These are phyloP conservation scores for Zelleria hepariella DNA, from an alignment of 2,888 invertebrate species.

Conservation along the genomic window DNA sequence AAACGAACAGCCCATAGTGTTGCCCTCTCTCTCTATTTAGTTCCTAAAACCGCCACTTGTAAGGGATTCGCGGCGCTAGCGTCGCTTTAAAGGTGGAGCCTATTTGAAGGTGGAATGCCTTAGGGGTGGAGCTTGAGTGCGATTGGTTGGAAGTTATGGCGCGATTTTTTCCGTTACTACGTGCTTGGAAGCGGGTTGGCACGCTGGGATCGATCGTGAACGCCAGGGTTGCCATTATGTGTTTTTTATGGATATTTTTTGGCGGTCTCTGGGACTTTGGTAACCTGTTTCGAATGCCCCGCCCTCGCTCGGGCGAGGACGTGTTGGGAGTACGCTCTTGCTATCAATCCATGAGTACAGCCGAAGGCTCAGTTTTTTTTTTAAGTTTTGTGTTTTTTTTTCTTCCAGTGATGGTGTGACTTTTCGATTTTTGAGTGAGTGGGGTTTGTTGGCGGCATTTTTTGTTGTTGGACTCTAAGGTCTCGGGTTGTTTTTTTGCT, in stretches of 20 bases:
- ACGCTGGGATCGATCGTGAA: conserved; percentile 59
- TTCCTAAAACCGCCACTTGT: conserved; percentile 47
- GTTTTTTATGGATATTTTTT: conserved; percentile 71
- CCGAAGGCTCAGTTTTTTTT: conserved; percentile 51
- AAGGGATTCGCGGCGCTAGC: conserved; percentile 50
- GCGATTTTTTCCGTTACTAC: conserved; percentile 62
- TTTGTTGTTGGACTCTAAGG: neutral
- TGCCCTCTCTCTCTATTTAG: conserved; percentile 41
- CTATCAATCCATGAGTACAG: conserved; percentile 55
- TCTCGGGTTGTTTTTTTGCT: neutral
- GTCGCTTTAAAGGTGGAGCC: conserved; percentile 35
- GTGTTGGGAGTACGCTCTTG: conserved; percentile 39
- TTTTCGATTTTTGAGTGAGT: conserved; percentile 27
- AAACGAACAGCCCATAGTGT: conserved; percentile 56
- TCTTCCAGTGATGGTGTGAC: conserved; percentile 49
- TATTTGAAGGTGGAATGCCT: conserved; percentile 36
- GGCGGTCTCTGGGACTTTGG: conserved; percentile 59
- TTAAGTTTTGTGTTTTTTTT: conserved; percentile 39
- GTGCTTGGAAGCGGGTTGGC: conserved; percentile 60
- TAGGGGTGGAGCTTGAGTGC: conserved; percentile 28
- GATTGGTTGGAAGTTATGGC: conserved; percentile 44
- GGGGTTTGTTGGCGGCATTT: neutral
- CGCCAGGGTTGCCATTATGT: conserved; percentile 65
- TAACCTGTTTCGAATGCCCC: conserved; percentile 65
- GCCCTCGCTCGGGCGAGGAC: conserved; percentile 53